A percentile compares a stretch with the other conserved stretches of the same genome.
Evolutionary conservation across 1,140 invertebrate species (phyloP).

Genomic region (Bombus superbus): DNA sequence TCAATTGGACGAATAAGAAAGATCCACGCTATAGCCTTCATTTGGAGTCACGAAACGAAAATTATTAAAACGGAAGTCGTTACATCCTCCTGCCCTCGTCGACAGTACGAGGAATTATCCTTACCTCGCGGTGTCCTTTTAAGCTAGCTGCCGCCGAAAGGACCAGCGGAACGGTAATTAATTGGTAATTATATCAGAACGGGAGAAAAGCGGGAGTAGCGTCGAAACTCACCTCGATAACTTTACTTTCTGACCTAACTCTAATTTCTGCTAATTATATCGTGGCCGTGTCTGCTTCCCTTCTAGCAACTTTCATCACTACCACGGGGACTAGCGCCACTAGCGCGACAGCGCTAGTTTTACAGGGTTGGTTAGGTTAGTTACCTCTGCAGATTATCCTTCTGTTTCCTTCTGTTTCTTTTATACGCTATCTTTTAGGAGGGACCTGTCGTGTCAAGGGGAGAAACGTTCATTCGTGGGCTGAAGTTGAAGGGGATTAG

Average conservation of each 20-base stretch:
- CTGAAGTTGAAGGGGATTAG: slow-evolving; percentile 11
- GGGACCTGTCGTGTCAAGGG: not conserved
- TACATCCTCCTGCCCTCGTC: not conserved
- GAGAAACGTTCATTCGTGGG: not conserved
- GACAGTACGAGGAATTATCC: slow-evolving; percentile 42
- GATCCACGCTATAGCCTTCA: not conserved
- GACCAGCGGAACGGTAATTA: slow-evolving; percentile 54
- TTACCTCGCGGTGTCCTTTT: slow-evolving; percentile 54
- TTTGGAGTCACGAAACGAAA: not conserved
- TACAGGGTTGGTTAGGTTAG: not conserved
- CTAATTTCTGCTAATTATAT: slow-evolving; percentile 67
- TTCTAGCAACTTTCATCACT: not conserved
- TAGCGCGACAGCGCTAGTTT: not conserved
- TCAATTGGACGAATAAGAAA: not conserved
- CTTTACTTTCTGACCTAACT: slow-evolving; percentile 67
- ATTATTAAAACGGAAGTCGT: slow-evolving; percentile 40
- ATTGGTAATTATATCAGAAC: slow-evolving; percentile 65
- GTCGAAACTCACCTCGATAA: slow-evolving; percentile 55
- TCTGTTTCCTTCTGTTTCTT: not conserved
- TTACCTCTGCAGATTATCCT: not conserved
- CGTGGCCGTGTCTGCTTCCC: slow-evolving; percentile 51
- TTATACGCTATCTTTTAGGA: not conserved
- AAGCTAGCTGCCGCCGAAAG: slow-evolving; percentile 36
- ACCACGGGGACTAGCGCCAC: not conserved
- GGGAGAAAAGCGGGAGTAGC: slow-evolving; percentile 34